Percentiles rank a stretch among this genome's conserved stretches.
Evolutionary conservation across 2,113 vertebrate genomes (phyloP).

Genomic region (Mola mola): DNA sequence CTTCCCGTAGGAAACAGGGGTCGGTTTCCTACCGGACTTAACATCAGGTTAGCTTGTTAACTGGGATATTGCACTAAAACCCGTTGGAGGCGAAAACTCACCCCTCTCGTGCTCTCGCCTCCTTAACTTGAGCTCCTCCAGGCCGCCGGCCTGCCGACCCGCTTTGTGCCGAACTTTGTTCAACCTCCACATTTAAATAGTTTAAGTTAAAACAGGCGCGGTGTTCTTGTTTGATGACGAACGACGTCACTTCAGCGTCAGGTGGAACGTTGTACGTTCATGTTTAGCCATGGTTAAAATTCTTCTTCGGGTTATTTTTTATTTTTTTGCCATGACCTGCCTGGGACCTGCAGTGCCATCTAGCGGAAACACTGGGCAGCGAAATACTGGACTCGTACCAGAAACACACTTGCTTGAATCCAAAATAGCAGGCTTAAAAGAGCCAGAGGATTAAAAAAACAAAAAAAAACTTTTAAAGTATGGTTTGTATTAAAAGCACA

Average conservation of each 20-base stretch:
- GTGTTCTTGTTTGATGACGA: neutral
- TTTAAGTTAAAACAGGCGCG: neutral
- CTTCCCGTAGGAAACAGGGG: too few species aligned
- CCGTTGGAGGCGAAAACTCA: slow-evolving; percentile 26
- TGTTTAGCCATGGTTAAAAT: neutral
- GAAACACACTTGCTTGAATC: neutral
- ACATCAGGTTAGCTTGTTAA: too few species aligned
- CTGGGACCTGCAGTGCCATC: slow-evolving; percentile 17
- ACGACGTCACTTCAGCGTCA: neutral
- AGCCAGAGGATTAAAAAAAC: neutral
- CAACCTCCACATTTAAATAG: slow-evolving; percentile 77
- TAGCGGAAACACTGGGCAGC: neutral
- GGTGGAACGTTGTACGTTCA: too few species aligned
- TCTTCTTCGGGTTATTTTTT: slow-evolving; percentile 18
- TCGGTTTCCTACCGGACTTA: too few species aligned
- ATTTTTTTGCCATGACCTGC: too few species aligned
- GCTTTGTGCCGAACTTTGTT: slow-evolving; percentile 74
- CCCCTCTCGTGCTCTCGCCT: slow-evolving; percentile 79
- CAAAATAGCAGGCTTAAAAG: neutral
- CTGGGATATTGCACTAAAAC: too few species aligned
- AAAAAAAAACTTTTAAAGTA: slow-evolving; percentile 14
- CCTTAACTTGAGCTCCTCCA: slow-evolving; percentile 73
- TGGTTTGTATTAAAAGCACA: slow-evolving; percentile 48
- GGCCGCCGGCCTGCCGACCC: slow-evolving; percentile 25
- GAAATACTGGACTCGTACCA: too few species aligned